These are phyloP conservation scores for Mystacornis crossleyi DNA, from an alignment of 2,113 vertebrate genomes.

Conservation along the genomic window DNA sequence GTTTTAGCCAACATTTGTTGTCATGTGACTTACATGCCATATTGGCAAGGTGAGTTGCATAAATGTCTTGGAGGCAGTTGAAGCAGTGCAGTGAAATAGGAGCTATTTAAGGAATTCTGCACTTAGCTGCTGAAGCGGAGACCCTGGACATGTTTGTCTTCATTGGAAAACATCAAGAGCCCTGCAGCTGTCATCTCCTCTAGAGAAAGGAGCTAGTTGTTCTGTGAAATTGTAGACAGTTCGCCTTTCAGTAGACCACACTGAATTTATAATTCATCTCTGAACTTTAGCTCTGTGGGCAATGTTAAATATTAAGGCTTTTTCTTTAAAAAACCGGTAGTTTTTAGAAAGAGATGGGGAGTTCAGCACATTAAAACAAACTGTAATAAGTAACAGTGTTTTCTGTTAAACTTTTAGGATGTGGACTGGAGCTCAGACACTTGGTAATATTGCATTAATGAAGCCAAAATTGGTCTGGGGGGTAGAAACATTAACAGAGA, in stretches of 20 bases:
- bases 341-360: neutral
- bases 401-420: neutral
- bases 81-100: neutral
- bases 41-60: neutral
- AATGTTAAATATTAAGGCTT: neutral
- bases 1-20: neutral
- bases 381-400: neutral
- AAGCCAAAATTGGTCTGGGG: neutral
- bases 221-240: slow-evolving; percentile 11
- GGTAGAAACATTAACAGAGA: neutral
- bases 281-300: slow-evolving; percentile 31
- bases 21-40: neutral
- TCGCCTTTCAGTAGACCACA: slow-evolving; percentile 1
- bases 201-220: slow-evolving; percentile 43
- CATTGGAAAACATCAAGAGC: neutral
- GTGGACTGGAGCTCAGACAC: neutral
- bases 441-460: neutral
- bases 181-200: slow-evolving; percentile 22
- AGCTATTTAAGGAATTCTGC: neutral
- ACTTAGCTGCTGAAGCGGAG: neutral
- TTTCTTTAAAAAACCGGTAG: neutral
- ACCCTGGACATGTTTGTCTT: neutral
- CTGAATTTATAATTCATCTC: slow-evolving; percentile 10
- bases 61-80: neutral
- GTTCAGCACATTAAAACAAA: neutral